Base-by-base conservation (phyloP, 2,888 invertebrate species). In the Cephalotes varians region DNA sequence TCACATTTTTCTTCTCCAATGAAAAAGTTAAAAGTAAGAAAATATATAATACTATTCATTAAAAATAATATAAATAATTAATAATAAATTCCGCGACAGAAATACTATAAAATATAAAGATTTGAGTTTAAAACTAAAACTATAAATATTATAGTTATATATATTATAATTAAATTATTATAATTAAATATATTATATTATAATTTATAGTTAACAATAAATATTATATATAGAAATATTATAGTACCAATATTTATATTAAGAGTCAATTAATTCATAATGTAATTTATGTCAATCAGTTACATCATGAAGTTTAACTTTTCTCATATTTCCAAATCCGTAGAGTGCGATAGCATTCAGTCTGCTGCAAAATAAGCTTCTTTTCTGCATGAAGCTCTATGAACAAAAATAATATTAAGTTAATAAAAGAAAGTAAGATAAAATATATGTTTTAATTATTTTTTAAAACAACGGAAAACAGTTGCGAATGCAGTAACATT, bases 401-500 rank as follows among this genome's bases (percentile, higher is more conserved):
- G 1, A 40, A 37, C 21, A 10, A 62, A 25, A n/a, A 2, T 28
- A 56, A 56, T 18, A 56, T 40, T 72, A 37, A 1, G 4, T 37
- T 54, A 12, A 6, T 37, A 21, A 0, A 40, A 56, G 1, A 54
- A 21, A 71, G 25, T 34, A 21, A 56, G 18, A 28, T 25, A 73
- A 73, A 60, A 47, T n/a, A n/a, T n/a, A n/a, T n/a, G n/a, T n/a
- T n/a, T 44, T 60, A 44, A 40, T 40, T 15, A 72, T 21, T 60
- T 34, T 74, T 58, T n/a, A 0, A 25, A 12, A 21, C 34, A 56
- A 34, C 6, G 2, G 18, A 15, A 34, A 9, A 28, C 10, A 7
- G n/a, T 9, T 49, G n/a, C 12, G 1, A 60, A 60, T 10, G n/a
- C 6, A 44, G 9, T 28, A 58, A 73, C 28, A 44, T 21, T 34